Conservation (phyloP, 2,888 invertebrate species). For the Orchestes rusci region DNA sequence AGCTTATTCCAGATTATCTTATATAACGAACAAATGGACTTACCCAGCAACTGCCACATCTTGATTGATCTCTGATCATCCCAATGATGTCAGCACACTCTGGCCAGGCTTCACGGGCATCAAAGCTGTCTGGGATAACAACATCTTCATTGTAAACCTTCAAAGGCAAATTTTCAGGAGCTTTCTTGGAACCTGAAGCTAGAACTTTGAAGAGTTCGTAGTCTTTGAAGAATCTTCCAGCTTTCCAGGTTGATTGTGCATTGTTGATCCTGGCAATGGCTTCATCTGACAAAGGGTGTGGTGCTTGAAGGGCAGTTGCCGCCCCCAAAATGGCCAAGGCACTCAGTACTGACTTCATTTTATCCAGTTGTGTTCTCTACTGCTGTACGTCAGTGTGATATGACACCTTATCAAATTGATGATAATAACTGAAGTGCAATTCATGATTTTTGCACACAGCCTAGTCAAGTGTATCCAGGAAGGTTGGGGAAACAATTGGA, state of each 20-base stretch:
- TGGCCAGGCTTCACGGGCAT: constrained; percentile 70
- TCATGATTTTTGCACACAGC: no score
- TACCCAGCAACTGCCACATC: constrained; percentile 86
- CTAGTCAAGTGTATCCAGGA: no score
- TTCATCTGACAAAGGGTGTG: constrained; percentile 26
- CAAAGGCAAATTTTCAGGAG: no score
- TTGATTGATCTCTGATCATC: no score
- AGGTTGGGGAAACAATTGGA: no score
- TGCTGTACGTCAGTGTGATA: no score
- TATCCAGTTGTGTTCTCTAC: no score
- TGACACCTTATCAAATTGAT: no score
- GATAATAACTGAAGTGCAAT: no score
- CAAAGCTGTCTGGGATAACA: constrained; percentile 71
- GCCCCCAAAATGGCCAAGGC: constrained; percentile 3
- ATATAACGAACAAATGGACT: constrained; percentile 1
- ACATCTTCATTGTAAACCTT: constrained; percentile 35
- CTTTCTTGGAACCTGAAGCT: constrained; percentile 14
- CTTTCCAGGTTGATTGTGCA: constrained; percentile 65
- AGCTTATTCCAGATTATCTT: no score
- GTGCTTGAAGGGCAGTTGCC: constrained; percentile 4
- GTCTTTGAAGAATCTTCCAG: constrained; percentile 69
- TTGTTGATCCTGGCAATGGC: constrained; percentile 49
- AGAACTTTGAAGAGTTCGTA: constrained; percentile 13
- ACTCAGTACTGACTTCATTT: no score
- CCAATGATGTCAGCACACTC: no score